Percentiles rank a stretch among this genome's conserved stretches.
Conservation (phyloP, 2,888 invertebrate species). For the Chrysina gloriosa region DNA sequence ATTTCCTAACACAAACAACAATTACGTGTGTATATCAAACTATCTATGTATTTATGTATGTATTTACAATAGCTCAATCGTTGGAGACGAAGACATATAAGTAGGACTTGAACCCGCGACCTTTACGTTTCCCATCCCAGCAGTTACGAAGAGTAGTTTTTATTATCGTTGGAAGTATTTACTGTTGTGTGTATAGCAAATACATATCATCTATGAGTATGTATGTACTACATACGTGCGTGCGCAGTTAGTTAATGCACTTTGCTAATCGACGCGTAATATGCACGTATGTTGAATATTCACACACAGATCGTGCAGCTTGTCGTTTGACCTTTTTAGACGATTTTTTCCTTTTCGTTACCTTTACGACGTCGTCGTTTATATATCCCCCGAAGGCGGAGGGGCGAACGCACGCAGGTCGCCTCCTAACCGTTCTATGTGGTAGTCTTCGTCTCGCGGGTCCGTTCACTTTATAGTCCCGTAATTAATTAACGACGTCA, state of each 20-base stretch:
- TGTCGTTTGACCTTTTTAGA: neutral
- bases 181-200: neutral
- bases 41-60: too few species aligned
- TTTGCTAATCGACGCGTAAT: neutral
- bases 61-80: neutral
- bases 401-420: neutral
- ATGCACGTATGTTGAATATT: neutral
- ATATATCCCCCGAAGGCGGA: neutral
- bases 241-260: neutral
- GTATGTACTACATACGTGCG: neutral
- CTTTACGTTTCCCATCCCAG: neutral
- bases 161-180: neutral
- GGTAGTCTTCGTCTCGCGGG: neutral
- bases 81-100: neutral
- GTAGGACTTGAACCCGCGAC: neutral
- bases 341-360: neutral
- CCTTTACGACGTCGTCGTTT: neutral
- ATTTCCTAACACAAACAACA: too few species aligned
- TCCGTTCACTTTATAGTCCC: slow-evolving; percentile 20
- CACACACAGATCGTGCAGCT: neutral
- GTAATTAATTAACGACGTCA: slow-evolving; percentile 35
- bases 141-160: neutral
- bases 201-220: neutral
- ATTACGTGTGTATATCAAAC: too few species aligned
- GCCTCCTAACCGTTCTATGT: neutral